Conservation (phyloP, 2,113 vertebrate species). For the Erythrolamprus reginae region DNA sequence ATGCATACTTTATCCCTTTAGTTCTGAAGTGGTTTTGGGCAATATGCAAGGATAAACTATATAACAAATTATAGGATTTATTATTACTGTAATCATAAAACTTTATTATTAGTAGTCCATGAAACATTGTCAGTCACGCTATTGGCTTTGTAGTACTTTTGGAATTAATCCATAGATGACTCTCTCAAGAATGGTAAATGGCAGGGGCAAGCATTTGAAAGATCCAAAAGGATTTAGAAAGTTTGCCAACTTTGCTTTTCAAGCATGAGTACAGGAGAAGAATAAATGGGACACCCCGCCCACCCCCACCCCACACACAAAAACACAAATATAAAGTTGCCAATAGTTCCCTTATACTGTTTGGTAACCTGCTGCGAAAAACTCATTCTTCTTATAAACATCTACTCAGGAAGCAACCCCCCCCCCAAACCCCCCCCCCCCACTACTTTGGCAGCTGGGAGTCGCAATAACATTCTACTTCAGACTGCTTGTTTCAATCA, state of each 20-base stretch:
- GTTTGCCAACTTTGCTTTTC: conserved; percentile 25
- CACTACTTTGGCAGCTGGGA: conserved; percentile 20
- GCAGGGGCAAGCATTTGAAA: not conserved
- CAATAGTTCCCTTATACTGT: not conserved
- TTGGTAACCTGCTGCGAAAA: conserved; percentile 18
- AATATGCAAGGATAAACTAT: not conserved
- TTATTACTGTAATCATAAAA: not conserved
- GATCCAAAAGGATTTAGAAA: not conserved
- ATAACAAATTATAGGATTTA: not conserved
- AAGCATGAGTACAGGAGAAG: not conserved
- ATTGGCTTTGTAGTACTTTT: not conserved
- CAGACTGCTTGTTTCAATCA: conserved; percentile 25
- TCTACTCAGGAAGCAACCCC: conserved; percentile 13
- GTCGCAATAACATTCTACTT: conserved; percentile 16
- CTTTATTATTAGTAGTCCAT: not conserved
- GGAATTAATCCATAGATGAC: not conserved
- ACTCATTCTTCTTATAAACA: conserved; percentile 32
- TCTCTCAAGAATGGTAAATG: not conserved
- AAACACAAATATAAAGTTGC: not conserved
- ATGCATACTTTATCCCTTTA: not conserved
- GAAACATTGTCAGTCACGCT: not conserved
- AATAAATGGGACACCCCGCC: conserved; percentile 13
- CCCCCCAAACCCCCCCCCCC: no score
- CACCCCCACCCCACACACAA: no score
- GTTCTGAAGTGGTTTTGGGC: not conserved